phyloP scores from a whole-genome alignment of 1,140 invertebrate species.

The Zaprionus davidi region DNA sequence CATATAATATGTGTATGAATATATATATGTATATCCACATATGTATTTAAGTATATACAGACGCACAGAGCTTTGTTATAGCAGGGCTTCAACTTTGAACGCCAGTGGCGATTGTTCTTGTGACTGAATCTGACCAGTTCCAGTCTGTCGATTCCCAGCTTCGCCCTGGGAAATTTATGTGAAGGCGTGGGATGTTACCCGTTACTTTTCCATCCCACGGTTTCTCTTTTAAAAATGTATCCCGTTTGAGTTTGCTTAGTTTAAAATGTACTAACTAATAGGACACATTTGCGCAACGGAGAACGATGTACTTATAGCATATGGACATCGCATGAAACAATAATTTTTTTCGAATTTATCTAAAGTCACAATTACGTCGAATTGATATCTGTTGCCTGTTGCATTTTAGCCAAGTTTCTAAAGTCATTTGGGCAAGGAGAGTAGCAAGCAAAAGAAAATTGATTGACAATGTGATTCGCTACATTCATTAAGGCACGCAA shows the following conservation, averaged over 20 bases:
- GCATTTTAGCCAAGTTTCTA: neutral
- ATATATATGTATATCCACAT: too few relatives aligned
- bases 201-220: neutral
- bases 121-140: slow-evolving; percentile 12
- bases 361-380: too few relatives aligned
- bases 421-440: neutral
- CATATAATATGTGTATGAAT: neutral
- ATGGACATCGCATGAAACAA: neutral
- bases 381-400: neutral
- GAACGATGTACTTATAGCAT: neutral
- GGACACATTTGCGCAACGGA: neutral
- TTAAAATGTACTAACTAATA: neutral
- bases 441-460: neutral
- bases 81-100: neutral
- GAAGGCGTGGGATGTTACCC: neutral
- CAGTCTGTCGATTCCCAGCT: slow-evolving; percentile 2
- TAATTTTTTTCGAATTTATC: too few relatives aligned
- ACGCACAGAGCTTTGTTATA: neutral
- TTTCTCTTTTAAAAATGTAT: neutral
- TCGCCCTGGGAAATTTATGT: neutral
- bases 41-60: neutral
- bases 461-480: neutral
- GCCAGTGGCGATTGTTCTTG: slow-evolving; percentile 9
- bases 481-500: neutral
- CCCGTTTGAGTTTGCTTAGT: neutral